A percentile compares a stretch with the other conserved stretches of the same genome.
Evolutionary conservation across 2,888 invertebrate genomes (phyloP).

Genomic region (Oligia latruncula): DNA sequence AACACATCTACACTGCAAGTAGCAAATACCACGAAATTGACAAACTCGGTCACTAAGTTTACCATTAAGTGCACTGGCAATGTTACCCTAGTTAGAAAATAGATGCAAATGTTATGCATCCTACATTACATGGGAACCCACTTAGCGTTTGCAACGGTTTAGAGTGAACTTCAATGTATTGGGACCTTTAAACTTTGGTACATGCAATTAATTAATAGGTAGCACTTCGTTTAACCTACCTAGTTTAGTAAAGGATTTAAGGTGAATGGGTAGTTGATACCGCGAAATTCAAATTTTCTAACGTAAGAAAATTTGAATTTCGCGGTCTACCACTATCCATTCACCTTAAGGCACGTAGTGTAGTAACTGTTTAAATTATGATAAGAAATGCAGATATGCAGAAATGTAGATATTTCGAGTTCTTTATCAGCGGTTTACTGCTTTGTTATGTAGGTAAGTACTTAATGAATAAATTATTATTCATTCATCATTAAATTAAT

Average conservation of each 20-base stretch:
- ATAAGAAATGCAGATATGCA: too few relatives aligned
- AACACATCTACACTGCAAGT: conserved; percentile 8
- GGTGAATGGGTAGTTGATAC: too few relatives aligned
- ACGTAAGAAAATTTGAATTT: too few relatives aligned
- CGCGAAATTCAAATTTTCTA: too few relatives aligned
- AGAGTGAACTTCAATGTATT: conserved; percentile 70
- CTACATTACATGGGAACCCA: conserved; percentile 59
- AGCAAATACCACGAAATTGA: conserved; percentile 47
- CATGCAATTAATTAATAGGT: conserved; percentile 36
- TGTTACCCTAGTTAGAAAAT: conserved; percentile 54
- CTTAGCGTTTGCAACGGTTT: conserved; percentile 64
- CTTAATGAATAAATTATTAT: not conserved
- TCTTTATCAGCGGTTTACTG: not conserved
- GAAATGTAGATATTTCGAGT: too few relatives aligned
- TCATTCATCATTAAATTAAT: conserved; percentile 13
- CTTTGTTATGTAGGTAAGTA: not conserved
- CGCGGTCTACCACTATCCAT: too few relatives aligned
- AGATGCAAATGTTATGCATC: conserved; percentile 62
- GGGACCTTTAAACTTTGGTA: conserved; percentile 70
- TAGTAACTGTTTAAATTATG: not conserved
- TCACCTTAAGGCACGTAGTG: not conserved
- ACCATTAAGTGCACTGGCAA: conserved; percentile 39
- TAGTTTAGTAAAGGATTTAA: not conserved
- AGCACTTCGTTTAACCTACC: not conserved
- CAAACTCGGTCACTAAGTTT: conserved; percentile 58